phyloP scores from a whole-genome alignment of 2,113 vertebrate species.

The Nycticryphes semicollaris region DNA sequence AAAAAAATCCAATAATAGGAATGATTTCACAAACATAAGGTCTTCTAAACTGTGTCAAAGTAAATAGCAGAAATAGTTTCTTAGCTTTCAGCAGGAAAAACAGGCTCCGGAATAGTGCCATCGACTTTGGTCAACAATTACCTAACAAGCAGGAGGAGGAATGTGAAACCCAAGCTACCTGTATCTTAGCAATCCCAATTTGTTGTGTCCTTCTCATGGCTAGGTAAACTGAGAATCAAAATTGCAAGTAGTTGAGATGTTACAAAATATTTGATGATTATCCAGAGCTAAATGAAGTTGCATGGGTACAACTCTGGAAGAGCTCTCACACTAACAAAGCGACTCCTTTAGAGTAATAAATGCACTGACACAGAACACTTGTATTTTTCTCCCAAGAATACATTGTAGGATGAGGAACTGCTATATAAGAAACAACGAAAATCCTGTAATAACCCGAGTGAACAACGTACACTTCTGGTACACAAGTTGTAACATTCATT shows the following conservation, averaged over 20 bases:
- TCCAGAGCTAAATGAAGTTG: background rate
- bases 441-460: background rate
- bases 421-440: background rate
- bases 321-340: background rate
- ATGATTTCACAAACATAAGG: background rate
- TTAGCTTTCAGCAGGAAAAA: background rate
- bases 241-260: background rate
- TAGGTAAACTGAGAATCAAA: background rate
- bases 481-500: rapidly evolving
- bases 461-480: background rate
- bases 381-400: background rate
- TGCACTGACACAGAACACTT: background rate
- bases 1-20: background rate
- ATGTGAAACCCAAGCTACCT: background rate
- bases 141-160: background rate
- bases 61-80: background rate
- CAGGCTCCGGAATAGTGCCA: background rate
- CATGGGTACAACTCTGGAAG: background rate
- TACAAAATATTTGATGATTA: background rate
- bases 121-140: background rate
- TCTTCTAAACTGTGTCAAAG: background rate
- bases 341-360: background rate
- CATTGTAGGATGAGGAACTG: background rate
- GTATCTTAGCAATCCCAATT: background rate
- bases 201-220: background rate